A percentile compares a stretch with the other conserved stretches of the same genome.
Conservation (phyloP, 2,113 vertebrate species). For the Xiphias gladius region DNA sequence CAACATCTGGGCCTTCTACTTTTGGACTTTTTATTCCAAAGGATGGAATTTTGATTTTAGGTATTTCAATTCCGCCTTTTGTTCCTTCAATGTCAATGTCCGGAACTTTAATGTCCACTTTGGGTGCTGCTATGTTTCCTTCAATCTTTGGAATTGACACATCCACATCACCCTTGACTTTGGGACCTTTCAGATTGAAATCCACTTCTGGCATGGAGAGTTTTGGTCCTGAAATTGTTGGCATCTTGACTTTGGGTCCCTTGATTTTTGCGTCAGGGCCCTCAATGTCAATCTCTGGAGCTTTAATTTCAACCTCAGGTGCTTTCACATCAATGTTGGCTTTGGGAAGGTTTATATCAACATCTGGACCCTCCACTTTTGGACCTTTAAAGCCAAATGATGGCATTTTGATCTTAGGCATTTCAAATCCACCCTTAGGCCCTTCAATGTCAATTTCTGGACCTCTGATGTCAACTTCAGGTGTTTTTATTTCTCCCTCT, state of each 20-base stretch:
- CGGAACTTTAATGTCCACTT: neutral
- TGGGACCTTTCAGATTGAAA: neutral
- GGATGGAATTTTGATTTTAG: conserved; percentile 20
- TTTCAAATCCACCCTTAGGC: neutral
- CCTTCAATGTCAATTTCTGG: neutral
- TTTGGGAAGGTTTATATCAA: neutral
- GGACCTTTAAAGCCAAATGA: neutral
- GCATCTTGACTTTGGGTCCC: neutral
- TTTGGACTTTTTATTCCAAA: conserved; percentile 21
- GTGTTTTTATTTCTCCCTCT: neutral
- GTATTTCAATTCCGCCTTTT: conserved; percentile 11
- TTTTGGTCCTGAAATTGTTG: neutral
- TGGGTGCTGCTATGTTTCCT: conserved; percentile 15
- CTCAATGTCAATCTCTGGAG: accelerated
- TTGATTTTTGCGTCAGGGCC: neutral
- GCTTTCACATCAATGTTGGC: neutral
- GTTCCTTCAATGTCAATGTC: neutral
- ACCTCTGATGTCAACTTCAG: accelerated
- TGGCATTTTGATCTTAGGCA: neutral
- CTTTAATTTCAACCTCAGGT: neutral
- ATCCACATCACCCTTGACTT: conserved; percentile 20
- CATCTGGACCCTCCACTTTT: neutral
- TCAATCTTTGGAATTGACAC: conserved; percentile 10
- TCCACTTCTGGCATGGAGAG: neutral
- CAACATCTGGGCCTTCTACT: conserved; percentile 3